phyloP scores from a whole-genome alignment of 2,113 vertebrate species.

The Eolophus roseicapilla region DNA sequence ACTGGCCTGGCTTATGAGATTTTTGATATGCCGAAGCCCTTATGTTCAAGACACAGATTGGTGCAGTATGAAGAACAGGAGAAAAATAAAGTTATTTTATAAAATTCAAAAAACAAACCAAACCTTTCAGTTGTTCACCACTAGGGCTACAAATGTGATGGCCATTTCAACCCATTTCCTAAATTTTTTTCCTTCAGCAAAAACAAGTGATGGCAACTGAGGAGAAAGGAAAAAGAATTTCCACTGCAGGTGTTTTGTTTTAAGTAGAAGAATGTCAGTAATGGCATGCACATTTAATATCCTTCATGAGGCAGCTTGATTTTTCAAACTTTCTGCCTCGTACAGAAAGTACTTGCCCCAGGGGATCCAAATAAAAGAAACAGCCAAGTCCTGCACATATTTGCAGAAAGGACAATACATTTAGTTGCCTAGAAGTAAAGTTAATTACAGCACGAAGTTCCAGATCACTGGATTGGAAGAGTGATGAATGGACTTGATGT shows the following conservation, averaged over 20 bases:
- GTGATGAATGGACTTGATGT: neutral
- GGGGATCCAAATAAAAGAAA: neutral
- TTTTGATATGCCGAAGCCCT: neutral
- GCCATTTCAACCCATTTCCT: neutral
- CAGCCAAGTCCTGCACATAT: neutral
- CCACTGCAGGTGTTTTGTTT: neutral
- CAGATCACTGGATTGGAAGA: neutral
- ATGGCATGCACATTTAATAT: neutral
- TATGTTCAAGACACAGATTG: neutral
- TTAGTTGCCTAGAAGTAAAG: neutral
- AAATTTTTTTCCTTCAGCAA: neutral
- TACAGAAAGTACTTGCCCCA: neutral
- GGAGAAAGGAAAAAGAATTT: neutral
- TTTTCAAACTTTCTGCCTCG: neutral
- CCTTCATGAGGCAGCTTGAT: neutral
- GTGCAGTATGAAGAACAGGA: neutral
- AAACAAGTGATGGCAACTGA: neutral
- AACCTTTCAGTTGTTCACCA: neutral
- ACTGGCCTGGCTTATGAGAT: neutral
- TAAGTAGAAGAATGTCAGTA: neutral
- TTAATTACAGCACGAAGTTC: neutral
- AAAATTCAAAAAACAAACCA: neutral
- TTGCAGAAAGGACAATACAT: neutral
- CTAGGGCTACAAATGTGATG: neutral
- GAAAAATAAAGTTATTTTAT: neutral